phyloP scores from a whole-genome alignment of 2,888 invertebrate genomes.

The Euplagia quadripunctaria region DNA sequence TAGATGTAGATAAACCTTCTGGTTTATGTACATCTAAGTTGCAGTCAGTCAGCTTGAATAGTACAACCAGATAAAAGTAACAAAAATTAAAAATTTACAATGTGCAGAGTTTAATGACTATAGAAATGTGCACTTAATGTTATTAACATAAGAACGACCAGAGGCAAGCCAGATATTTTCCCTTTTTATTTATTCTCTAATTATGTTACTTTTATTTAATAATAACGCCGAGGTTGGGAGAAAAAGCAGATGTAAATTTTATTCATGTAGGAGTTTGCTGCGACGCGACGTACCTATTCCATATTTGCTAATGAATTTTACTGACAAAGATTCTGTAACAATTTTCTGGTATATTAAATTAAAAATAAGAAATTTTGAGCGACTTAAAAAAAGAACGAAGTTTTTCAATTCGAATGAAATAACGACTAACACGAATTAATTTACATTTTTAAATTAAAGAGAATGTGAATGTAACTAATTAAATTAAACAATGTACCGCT shows the following conservation, averaged over 20 bases:
- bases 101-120: neutral
- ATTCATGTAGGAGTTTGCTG: conserved; percentile 60
- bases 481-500: too few relatives aligned
- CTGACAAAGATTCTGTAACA: conserved; percentile 54
- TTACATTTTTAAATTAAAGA: too few relatives aligned
- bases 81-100: neutral
- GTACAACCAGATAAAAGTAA: neutral
- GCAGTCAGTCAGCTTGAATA: neutral
- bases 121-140: neutral
- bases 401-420: neutral
- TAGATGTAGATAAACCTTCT: neutral
- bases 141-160: neutral
- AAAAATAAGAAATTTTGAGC: neutral
- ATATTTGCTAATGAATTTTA: conserved; percentile 68
- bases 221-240: conserved; percentile 48
- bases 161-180: conserved; percentile 17
- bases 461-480: too few relatives aligned
- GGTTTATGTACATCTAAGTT: too few relatives aligned
- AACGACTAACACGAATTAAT: too few relatives aligned
- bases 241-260: conserved; percentile 68
- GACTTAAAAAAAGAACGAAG: neutral
- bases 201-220: conserved; percentile 41
- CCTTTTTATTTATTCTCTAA: conserved; percentile 29
- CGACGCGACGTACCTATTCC: conserved; percentile 45
- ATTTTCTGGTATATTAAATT: conserved; percentile 48